These are phyloP conservation scores for Zaprionus obscuricornis DNA, from an alignment of 2,888 invertebrate species.

Conservation along the genomic window DNA sequence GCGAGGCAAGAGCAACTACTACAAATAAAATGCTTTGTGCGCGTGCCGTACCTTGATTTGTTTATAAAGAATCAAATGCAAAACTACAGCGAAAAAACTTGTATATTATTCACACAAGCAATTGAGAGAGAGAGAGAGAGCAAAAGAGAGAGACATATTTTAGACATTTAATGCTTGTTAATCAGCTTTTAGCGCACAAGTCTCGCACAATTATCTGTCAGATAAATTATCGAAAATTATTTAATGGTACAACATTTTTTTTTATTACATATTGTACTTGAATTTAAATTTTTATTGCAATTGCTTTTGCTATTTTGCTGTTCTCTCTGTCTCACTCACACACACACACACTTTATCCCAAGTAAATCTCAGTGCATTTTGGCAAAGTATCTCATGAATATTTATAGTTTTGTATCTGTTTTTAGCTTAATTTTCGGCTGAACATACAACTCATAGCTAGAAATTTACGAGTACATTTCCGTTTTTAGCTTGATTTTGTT, in stretches of 20 bases:
- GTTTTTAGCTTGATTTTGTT: slow-evolving; percentile 22
- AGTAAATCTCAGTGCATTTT: slow-evolving; percentile 28
- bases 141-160: slow-evolving; percentile 24
- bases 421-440: slow-evolving; percentile 45
- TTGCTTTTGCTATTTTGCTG: too few species aligned
- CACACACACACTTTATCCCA: slow-evolving; percentile 13
- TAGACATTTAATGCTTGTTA: too few species aligned
- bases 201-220: slow-evolving; percentile 55
- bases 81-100: too few species aligned
- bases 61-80: too few species aligned
- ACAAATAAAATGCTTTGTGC: slow-evolving; percentile 46
- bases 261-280: slow-evolving; percentile 3
- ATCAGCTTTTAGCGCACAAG: slow-evolving; percentile 35
- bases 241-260: slow-evolving; percentile 41
- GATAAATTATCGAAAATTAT: slow-evolving; percentile 61
- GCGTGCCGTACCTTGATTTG: slow-evolving; percentile 1
- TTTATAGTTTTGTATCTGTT: slow-evolving; percentile 40
- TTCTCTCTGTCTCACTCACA: too few species aligned
- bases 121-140: background rate
- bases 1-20: too few species aligned
- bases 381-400: slow-evolving; percentile 41
- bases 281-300: too few species aligned
- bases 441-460: slow-evolving; percentile 1
- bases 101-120: slow-evolving; percentile 11
- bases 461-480: slow-evolving; percentile 18